Evolutionary conservation across 2,888 invertebrate genomes (phyloP).

Genomic region (Tanytarsus gracilentus): DNA sequence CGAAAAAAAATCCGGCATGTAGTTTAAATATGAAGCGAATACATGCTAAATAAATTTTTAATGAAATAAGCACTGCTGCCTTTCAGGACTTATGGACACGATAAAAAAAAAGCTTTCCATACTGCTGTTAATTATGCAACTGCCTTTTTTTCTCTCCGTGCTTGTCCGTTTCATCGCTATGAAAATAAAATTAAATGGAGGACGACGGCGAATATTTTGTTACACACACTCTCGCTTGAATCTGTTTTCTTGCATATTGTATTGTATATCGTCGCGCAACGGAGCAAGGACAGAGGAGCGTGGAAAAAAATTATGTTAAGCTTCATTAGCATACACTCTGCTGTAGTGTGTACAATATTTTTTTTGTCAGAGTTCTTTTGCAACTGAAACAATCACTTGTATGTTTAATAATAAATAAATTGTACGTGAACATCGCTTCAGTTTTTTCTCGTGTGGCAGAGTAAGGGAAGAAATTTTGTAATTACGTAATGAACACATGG

Average conservation of each 20-base stretch:
- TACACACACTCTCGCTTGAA: not conserved
- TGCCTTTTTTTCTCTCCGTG: not conserved
- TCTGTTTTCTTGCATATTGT: too few species aligned
- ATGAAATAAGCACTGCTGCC: too few species aligned
- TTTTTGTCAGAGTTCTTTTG: not conserved
- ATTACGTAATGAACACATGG: too few species aligned
- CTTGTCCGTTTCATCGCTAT: not conserved
- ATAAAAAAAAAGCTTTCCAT: not conserved
- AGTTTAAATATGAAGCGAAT: too few species aligned
- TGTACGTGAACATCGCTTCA: conserved; percentile 9
- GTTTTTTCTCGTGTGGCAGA: not conserved
- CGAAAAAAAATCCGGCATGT: too few species aligned
- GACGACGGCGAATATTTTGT: conserved; percentile 5
- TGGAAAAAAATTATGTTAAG: conserved; percentile 20
- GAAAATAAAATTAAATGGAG: conserved; percentile 8
- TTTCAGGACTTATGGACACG: too few species aligned
- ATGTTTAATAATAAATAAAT: conserved; percentile 26
- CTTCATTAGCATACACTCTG: conserved; percentile 28
- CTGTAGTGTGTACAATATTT: conserved; percentile 6
- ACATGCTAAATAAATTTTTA: too few species aligned
- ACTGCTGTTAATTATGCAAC: conserved; percentile 13
- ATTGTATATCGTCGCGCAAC: not conserved
- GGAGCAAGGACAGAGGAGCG: not conserved
- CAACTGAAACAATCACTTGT: conserved; percentile 18
- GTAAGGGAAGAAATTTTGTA: too few species aligned